Base-by-base conservation (phyloP, 2,113 vertebrate species). In the Platycercus adscitus region DNA sequence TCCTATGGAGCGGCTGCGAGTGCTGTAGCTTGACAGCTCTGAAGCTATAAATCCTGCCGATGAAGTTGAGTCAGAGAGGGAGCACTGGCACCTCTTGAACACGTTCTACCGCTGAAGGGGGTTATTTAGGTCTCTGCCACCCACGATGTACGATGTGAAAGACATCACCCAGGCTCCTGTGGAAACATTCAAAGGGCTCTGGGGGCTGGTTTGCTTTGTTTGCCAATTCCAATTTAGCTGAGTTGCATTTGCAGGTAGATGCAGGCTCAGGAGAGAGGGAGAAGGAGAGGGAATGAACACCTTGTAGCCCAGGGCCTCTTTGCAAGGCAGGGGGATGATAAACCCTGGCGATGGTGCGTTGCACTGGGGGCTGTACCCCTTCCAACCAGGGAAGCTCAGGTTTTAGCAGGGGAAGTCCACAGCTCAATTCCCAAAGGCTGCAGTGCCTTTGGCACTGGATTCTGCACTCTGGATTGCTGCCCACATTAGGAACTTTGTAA, bases 171-270 rank as follows among this genome's bases (percentile, higher is more conserved):
- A 1, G 88, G 86, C 93, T 93, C 93, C 88, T 93, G 86, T 52
- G 90, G 93, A 95, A 71, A 73, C 76, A 66, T 84, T 76, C 55
- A 88, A 43, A 86, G 95, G 80, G 86, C 82, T 43, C 35, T 16
- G 87, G 89, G 96, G 95, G 92, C 80, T 79, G 88, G 88, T 70
- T 86, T 63, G 2, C 66, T 58, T 43, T 28, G 26, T 24, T 91
- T 86, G 92, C 94, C 94, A 91, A 85, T 26, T 91, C 43, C 84
- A 14, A 55, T 88, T 93, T 39, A 94, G 85, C 93, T 88, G 91
- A 86, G 90, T 88, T 94, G 93, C 85, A 44, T 25, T 28, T 69
- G 89, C 96, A 97, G 96, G 97, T 73, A 96, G 94, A 69, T 73
- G 95, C 97, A 96, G 95, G 94, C 87, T 94, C 73, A 14, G 79